phyloP scores from a whole-genome alignment of 1,140 invertebrate species.

The Arion vulgaris region DNA sequence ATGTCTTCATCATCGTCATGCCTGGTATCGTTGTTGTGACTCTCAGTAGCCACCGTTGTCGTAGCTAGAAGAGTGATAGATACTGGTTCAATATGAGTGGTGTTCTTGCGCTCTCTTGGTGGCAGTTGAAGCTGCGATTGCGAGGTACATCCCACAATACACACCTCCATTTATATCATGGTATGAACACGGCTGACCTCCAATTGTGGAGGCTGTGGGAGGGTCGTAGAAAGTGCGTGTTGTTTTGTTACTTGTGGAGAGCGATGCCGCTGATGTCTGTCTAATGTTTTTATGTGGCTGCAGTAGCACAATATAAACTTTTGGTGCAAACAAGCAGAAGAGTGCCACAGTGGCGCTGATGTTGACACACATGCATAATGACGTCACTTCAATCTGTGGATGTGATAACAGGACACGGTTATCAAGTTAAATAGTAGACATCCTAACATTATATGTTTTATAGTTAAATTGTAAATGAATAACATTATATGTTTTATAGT shows the following conservation, averaged over 20 bases:
- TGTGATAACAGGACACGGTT: background rate
- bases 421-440: too few relatives aligned
- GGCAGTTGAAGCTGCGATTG: background rate
- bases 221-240: constrained; percentile 41
- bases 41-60: background rate
- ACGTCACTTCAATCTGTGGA: constrained; percentile 82
- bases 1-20: background rate
- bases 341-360: constrained; percentile 85
- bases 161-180: constrained; percentile 34
- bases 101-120: constrained; percentile 24
- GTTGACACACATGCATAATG: constrained; percentile 85
- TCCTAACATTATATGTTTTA: too few relatives aligned
- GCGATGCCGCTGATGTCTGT: constrained; percentile 52
- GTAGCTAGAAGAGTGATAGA: constrained; percentile 33
- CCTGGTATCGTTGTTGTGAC: background rate
- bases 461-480: too few relatives aligned
- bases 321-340: constrained; percentile 84
- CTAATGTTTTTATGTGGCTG: constrained; percentile 85
- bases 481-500: too few relatives aligned
- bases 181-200: constrained; percentile 20
- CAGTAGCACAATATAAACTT: constrained; percentile 84
- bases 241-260: constrained; percentile 41
- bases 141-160: constrained; percentile 22
- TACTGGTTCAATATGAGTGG: constrained; percentile 26
- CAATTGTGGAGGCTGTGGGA: constrained; percentile 8